These are phyloP conservation scores for Aradophagus sp. DNA, from an alignment of 1,140 invertebrate genomes.

Conservation along the genomic window DNA sequence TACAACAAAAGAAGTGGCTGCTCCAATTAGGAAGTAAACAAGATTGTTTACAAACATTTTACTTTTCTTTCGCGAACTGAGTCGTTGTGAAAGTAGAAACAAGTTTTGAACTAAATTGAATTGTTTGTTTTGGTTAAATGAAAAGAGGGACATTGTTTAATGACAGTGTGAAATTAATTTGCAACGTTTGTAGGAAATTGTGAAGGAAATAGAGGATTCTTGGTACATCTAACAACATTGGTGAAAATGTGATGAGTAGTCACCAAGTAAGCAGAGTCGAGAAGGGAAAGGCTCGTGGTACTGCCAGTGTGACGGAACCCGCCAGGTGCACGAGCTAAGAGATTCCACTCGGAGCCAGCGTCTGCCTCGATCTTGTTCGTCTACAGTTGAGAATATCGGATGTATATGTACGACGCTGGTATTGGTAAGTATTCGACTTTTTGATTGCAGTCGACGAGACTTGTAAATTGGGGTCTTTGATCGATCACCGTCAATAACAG, in stretches of 20 bases:
- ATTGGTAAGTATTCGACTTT: slow-evolving; percentile 15
- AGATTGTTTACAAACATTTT: no score
- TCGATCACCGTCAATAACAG: slow-evolving; percentile 6
- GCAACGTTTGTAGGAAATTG: background rate
- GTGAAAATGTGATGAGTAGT: slow-evolving; percentile 57
- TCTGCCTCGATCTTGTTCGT: slow-evolving; percentile 16
- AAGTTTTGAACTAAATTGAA: no score
- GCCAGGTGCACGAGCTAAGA: slow-evolving; percentile 62
- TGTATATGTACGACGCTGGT: slow-evolving; percentile 11
- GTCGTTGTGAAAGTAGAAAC: no score
- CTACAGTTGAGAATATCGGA: slow-evolving; percentile 8
- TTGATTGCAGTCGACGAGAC: slow-evolving; percentile 3
- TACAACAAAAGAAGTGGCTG: no score
- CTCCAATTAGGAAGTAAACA: no score
- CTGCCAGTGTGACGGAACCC: slow-evolving; percentile 24
- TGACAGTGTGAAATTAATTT: no score
- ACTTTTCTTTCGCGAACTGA: no score
- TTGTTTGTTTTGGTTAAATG: no score
- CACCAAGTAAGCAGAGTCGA: slow-evolving; percentile 48
- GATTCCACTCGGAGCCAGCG: slow-evolving; percentile 53
- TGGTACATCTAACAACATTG: slow-evolving; percentile 20
- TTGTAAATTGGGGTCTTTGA: slow-evolving; percentile 12
- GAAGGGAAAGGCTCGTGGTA: slow-evolving; percentile 66
- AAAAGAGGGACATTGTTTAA: no score
- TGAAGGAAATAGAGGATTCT: no score